Conservation (phyloP, 2,888 invertebrate species). For the Amphipyra tragopoginis region DNA sequence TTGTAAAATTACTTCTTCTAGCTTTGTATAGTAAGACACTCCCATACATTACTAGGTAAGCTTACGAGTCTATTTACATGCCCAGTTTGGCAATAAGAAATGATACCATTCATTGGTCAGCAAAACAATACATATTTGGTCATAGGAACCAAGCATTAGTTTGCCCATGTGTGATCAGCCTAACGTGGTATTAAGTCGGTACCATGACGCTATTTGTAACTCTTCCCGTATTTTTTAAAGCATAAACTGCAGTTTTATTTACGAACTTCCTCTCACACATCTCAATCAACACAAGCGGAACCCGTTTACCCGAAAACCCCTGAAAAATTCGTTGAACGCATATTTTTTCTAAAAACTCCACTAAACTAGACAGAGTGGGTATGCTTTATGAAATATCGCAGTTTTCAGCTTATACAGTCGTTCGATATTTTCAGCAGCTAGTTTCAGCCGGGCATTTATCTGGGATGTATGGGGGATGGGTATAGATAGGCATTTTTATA, state of each 20-base stretch:
- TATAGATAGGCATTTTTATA: conserved; percentile 67
- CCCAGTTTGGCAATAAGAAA: too few species aligned
- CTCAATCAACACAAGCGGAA: conserved; percentile 23
- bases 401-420: conserved; percentile 64
- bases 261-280: conserved; percentile 1
- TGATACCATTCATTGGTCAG: too few species aligned
- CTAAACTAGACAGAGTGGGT: conserved; percentile 66
- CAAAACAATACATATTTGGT: too few species aligned
- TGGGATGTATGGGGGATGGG: conserved; percentile 35
- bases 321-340: conserved; percentile 38
- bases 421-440: conserved; percentile 64
- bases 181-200: too few species aligned
- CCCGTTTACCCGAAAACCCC: conserved; percentile 12
- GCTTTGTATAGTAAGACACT: too few species aligned
- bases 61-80: too few species aligned
- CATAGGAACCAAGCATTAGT: too few species aligned
- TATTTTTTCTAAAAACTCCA: conserved; percentile 54
- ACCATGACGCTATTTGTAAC: too few species aligned
- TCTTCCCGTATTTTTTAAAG: not conserved
- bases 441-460: conserved; percentile 65
- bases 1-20: too few species aligned
- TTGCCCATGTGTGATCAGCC: too few species aligned
- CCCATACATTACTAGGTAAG: too few species aligned
- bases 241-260: conserved; percentile 15
- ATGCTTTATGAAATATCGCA: conserved; percentile 71